Evolutionary conservation across 2,797 vertebrate species (phyloP).

Genomic region (Schizopygopsis pylzovi): DNA sequence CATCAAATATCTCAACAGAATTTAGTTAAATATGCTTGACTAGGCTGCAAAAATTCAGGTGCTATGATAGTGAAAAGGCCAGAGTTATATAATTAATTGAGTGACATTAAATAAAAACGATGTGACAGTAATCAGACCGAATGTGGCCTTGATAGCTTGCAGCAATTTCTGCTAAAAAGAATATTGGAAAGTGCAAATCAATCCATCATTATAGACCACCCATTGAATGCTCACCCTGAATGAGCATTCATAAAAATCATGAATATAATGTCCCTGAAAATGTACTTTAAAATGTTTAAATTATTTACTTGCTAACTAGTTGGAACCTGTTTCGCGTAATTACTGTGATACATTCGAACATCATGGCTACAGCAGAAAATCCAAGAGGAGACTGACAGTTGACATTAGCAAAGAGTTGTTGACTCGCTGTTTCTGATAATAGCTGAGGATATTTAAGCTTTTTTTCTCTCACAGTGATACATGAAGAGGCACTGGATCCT

Average conservation of each 20-base stretch:
- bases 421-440: slow-evolving; percentile 24
- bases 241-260: not conserved
- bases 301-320: not conserved
- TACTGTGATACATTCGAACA: not conserved
- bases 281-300: not conserved
- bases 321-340: not conserved
- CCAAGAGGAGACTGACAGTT: slow-evolving; percentile 16
- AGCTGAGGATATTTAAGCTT: not conserved
- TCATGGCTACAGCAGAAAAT: not conserved
- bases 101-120: not conserved
- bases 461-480: not conserved
- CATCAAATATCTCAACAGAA: not conserved
- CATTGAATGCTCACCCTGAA: not conserved
- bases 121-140: not conserved
- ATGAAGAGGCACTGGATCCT: not conserved
- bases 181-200: slow-evolving; percentile 25
- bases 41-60: not conserved
- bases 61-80: not conserved
- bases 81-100: not conserved
- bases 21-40: not conserved
- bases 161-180: not conserved
- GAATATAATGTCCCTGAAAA: not conserved
- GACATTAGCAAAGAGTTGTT: slow-evolving; percentile 19
- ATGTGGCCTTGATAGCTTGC: slow-evolving; percentile 1
- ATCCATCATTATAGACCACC: slow-evolving; percentile 29